These are phyloP conservation scores for Stenodema calcarata DNA, from an alignment of 2,888 invertebrate genomes.

Conservation along the genomic window DNA sequence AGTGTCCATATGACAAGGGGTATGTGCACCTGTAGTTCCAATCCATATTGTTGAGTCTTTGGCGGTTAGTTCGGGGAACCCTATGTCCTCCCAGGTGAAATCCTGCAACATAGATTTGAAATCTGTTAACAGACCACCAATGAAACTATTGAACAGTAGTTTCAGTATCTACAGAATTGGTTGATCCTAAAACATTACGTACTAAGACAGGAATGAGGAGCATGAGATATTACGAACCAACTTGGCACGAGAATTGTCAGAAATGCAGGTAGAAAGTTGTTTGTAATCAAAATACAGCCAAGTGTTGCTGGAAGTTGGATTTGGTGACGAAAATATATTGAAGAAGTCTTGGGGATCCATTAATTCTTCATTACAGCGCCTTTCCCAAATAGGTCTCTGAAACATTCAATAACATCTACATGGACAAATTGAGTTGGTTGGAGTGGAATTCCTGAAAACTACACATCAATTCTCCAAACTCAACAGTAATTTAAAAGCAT, in stretches of 20 bases:
- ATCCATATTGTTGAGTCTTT: conserved; percentile 85
- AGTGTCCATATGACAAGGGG: conserved; percentile 92
- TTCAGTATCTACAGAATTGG: too few relatives aligned
- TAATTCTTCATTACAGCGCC: conserved; percentile 67
- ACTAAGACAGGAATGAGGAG: not conserved
- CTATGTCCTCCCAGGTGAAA: conserved; percentile 73
- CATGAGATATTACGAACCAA: not conserved
- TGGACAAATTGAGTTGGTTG: too few relatives aligned
- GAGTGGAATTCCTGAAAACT: too few relatives aligned
- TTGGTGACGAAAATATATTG: conserved; percentile 57
- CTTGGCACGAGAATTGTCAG: not conserved
- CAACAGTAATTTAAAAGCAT: too few relatives aligned
- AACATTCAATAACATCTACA: not conserved
- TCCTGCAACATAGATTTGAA: conserved; percentile 59
- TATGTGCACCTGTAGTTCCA: conserved; percentile 85
- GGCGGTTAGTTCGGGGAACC: conserved; percentile 72
- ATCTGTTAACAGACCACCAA: too few relatives aligned
- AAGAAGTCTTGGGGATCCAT: conserved; percentile 65
- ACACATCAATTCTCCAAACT: too few relatives aligned
- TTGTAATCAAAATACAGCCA: conserved; percentile 90
- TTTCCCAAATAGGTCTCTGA: conserved; percentile 79
- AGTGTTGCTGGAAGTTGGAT: conserved; percentile 46
- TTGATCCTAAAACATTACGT: not conserved
- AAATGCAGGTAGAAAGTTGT: conserved; percentile 66
- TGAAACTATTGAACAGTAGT: too few relatives aligned